Evolutionary conservation across 92 coral and sea anemone species (phyloP), one percentile per base, ranked within the genome.

Genomic region (Parazoanthus atlanticus): DNA sequence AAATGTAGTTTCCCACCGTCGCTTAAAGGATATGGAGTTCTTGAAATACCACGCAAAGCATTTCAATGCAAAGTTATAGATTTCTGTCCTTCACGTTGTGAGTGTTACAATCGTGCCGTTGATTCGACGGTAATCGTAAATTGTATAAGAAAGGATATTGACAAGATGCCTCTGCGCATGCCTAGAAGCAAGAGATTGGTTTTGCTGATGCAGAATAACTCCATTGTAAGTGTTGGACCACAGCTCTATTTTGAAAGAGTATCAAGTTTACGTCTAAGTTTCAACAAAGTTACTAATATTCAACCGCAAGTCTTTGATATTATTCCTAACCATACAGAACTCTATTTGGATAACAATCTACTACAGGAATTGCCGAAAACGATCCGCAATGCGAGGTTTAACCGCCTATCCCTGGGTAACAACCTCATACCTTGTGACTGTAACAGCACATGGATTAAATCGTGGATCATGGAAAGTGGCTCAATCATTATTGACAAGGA

Each of bases 341-440:
- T 95, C 40, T 91, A 76, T 76, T 67, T 95, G 61, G 95, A 94
- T 76, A 84, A 87, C 25, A 95, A 95, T 65, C 88, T 91, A 64
- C 92, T 95, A 69, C 91, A 92, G 40, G 15, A 56, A 23, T 79
- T 95, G 54, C 98, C 98, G 1, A 71, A 73, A 78, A 65, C 85
- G 38, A 88, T 88, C 52, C 79, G 46, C 49, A 79, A 88, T 67
- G 81, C 86, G 10, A 81, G 71, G 40, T 94, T 94, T 76, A 69
- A 61, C 21, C 79, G 58, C 10, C 72, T 94, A 7, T 85, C 93
- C 9, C 65, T 95, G 32, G 88, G 89, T 41, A 90, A 93, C 79
- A 95, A 95, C 84, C 92, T 83, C 79, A 82, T 95, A 15, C 71
- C 74, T 40, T 95, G 97, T 88, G 94, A 94, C 85, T 95, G 98